A percentile compares a stretch with the other conserved stretches of the same genome.
phyloP scores from a whole-genome alignment of 2,797 vertebrate species.

The Ficedula albicollis region DNA sequence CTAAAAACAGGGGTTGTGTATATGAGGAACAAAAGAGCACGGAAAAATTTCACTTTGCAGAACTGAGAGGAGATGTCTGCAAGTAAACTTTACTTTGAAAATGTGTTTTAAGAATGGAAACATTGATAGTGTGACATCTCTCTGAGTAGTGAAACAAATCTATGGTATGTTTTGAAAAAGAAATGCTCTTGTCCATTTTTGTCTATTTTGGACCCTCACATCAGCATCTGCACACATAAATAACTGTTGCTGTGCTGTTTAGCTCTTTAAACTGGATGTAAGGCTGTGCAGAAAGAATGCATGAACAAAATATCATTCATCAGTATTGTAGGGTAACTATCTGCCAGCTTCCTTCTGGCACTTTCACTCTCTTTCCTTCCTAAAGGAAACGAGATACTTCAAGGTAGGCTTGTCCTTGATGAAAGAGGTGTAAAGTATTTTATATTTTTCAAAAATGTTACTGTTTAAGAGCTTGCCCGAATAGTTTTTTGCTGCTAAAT shows the following conservation, averaged over 20 bases:
- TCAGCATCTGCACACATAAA: neutral
- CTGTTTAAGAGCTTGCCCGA: neutral
- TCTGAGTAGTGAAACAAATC: neutral
- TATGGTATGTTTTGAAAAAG: neutral
- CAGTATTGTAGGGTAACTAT: neutral
- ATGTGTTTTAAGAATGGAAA: neutral
- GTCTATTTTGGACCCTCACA: neutral
- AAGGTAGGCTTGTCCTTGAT: neutral
- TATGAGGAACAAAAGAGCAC: neutral
- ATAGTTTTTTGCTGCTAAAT: neutral
- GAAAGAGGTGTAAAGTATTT: neutral
- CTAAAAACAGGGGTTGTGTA: neutral
- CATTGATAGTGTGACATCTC: neutral
- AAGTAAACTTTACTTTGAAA: neutral
- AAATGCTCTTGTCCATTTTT: neutral
- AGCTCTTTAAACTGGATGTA: neutral
- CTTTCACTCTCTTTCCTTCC: neutral
- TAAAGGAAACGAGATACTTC: neutral
- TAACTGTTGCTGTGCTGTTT: neutral
- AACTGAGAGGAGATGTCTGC: neutral
- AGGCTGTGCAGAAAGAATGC: neutral
- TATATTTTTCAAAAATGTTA: neutral
- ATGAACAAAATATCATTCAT: neutral
- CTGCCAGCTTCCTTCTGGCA: neutral
- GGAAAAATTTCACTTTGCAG: neutral